Evolutionary conservation across 2,888 invertebrate species (phyloP), one percentile per base, ranked within the genome.

Genomic region (Phaedon cochleariae): DNA sequence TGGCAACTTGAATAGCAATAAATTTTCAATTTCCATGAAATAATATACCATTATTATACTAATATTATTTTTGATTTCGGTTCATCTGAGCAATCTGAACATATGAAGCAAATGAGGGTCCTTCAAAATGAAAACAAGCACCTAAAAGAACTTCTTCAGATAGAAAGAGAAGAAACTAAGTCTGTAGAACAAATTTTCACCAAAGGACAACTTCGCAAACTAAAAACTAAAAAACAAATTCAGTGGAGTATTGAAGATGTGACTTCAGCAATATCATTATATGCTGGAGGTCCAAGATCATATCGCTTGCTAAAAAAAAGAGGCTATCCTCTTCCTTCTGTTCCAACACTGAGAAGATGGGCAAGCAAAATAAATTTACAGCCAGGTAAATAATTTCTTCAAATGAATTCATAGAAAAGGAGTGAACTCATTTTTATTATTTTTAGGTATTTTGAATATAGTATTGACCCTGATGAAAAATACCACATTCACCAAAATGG

Each of bases 321-420:
- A 37, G 65, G 64, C 10, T 71, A 65, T 57, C 69, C 70, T 17
- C 34, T 71, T 6, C 72, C 71, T 48, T 64, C 59, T 10, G 48
- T 70, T 21, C 66, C 73, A 41, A 73, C 72, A 18, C 61, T 74
- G 54, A 65, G 68, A 64, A 65, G 65, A 51, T 73, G 74, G 73
- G 60, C 64, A 29, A 17, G 60, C 48, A 74, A 74, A 67, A 51
- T 74, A 37, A 52, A 52, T 52, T n/a, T 52, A 22, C 52, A 52
- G 22, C 52, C 52, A 26, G 52, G 52, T 52, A 21, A 71, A 53
- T 31, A 67, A 49, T 21, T 49, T 49, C 45, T n/a, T 7, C 7
- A 45, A 45, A 45, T 45, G 45, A 17, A 45, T 17, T n/a, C 15
- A n/a, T 37, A 37, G 9, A 49, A 68, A 41, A 70, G 69, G 63